Evolutionary conservation across 2,888 invertebrate species (phyloP).

Genomic region (Drosophila stalkeri): DNA sequence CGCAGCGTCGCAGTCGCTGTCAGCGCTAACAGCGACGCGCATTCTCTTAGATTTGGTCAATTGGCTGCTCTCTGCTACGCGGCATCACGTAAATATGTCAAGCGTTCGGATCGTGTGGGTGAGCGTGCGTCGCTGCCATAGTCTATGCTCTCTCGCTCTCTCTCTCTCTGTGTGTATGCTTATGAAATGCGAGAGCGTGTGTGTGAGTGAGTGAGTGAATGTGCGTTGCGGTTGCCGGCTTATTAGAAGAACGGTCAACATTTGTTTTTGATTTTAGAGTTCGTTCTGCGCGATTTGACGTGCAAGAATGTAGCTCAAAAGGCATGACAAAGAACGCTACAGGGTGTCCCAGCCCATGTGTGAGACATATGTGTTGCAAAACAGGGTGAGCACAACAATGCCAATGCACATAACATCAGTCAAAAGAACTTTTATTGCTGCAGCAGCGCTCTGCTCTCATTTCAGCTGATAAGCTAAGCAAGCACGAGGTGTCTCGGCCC

Average conservation of each 20-base stretch:
- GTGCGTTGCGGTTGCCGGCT: conserved; percentile 57
- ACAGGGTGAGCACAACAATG: conserved; percentile 47
- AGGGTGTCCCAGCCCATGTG: conserved; percentile 67
- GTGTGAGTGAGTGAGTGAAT: neutral
- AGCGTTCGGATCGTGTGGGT: conserved; percentile 64
- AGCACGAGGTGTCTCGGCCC: conserved; percentile 8
- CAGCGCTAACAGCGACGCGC: conserved; percentile 20
- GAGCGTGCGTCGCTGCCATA: conserved; percentile 49
- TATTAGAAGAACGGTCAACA: conserved; percentile 75
- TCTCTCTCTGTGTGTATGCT: conserved; percentile 15
- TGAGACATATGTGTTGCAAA: conserved; percentile 41
- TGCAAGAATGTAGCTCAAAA: conserved; percentile 71
- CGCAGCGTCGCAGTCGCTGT: conserved; percentile 37
- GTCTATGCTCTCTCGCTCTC: conserved; percentile 17
- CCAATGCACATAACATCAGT: conserved; percentile 20
- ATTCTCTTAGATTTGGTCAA: conserved; percentile 50
- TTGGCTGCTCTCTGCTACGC: conserved; percentile 52
- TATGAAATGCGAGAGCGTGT: conserved; percentile 12
- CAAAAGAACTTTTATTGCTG: conserved; percentile 22
- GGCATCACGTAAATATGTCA: conserved; percentile 73
- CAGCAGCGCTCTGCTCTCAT: conserved; percentile 51
- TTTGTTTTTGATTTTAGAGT: conserved; percentile 73
- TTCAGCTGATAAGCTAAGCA: conserved; percentile 67
- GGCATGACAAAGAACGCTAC: conserved; percentile 44
- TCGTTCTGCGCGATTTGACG: conserved; percentile 66